These are phyloP conservation scores for Amblyjoppa fuscipennis DNA, from an alignment of 2,888 invertebrate species.

Conservation along the genomic window DNA sequence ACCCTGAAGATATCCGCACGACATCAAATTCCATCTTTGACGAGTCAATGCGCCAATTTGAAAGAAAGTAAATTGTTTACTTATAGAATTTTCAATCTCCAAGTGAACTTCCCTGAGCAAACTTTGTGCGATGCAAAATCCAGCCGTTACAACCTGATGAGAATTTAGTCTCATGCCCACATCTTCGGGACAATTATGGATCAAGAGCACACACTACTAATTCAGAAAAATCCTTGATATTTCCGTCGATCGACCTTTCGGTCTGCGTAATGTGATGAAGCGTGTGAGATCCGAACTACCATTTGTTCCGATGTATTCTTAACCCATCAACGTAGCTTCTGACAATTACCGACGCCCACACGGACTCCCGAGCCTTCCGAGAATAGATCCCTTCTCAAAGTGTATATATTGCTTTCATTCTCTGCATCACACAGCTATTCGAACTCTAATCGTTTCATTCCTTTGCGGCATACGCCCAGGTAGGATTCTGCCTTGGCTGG, in stretches of 20 bases:
- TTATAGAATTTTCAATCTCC: too few species aligned
- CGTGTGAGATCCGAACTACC: background rate
- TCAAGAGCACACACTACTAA: background rate
- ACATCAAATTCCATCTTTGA: too few species aligned
- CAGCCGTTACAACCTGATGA: too few species aligned
- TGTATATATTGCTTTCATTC: conserved; percentile 19
- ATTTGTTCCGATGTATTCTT: conserved; percentile 35
- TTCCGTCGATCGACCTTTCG: conserved; percentile 37
- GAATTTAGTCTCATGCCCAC: too few species aligned
- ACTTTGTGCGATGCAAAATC: too few species aligned
- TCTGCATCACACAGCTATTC: background rate
- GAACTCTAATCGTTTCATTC: background rate
- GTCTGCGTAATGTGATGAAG: background rate
- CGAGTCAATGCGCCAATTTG: too few species aligned
- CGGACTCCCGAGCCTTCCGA: conserved; percentile 61
- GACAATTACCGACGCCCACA: conserved; percentile 69
- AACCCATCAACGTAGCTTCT: conserved; percentile 59
- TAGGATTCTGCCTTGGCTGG: too few species aligned
- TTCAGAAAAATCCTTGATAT: conserved; percentile 27
- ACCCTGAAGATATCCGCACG: too few species aligned
- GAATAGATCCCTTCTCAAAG: conserved; percentile 53
- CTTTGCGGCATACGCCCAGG: background rate
- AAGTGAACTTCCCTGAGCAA: too few species aligned
- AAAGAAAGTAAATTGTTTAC: too few species aligned
- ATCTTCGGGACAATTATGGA: too few species aligned